Conservation (phyloP, 2,113 vertebrate species). For the Corythornis vintsioides region DNA sequence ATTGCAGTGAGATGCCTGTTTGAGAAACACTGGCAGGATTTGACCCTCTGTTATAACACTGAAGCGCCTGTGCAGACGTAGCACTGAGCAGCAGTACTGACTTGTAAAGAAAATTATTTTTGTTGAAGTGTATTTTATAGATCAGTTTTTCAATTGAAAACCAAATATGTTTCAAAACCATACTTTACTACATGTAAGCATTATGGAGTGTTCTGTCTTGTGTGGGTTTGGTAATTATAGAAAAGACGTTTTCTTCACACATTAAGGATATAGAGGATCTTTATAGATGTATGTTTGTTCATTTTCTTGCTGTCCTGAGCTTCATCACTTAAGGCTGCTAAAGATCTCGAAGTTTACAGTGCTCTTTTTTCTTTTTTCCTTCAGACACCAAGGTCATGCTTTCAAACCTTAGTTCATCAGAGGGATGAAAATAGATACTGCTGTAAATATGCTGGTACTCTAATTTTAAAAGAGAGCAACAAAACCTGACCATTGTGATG, state of each 20-base stretch:
- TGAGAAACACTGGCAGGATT: background rate
- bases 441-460: background rate
- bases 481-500: background rate
- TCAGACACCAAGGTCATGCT: background rate
- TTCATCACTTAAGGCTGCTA: background rate
- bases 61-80: background rate
- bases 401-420: background rate
- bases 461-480: background rate
- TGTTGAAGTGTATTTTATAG: background rate
- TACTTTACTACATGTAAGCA: background rate
- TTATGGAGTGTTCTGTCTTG: background rate
- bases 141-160: background rate
- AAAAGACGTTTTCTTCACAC: background rate
- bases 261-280: background rate
- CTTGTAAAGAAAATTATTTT: background rate
- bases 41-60: background rate
- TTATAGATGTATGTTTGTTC: background rate
- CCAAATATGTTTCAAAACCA: too few species aligned
- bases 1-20: background rate
- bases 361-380: background rate
- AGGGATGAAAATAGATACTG: background rate
- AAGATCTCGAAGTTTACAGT: background rate
- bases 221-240: background rate
- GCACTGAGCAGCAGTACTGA: background rate
- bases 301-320: background rate